Base-by-base conservation (phyloP, 1,140 invertebrate species). In the Asobara japonica region DNA sequence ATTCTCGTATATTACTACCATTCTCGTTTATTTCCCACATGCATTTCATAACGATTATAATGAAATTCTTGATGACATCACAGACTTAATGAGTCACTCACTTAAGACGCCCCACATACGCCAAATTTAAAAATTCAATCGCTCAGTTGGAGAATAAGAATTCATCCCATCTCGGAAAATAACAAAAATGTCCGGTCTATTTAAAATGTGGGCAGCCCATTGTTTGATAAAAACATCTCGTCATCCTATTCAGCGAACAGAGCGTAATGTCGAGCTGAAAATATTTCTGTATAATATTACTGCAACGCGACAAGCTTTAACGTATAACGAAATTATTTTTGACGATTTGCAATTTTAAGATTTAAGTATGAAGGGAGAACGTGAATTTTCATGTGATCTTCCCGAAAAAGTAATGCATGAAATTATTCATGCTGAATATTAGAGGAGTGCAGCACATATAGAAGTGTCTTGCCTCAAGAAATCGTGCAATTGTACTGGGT, bases 1-100 rank as follows among this genome's bases (percentile, higher is more conserved):
- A 20, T 22, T 25, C 51, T 18, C 51, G n/a, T n/a, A n/a, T n/a
- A n/a, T n/a, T n/a, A n/a, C n/a, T n/a, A n/a, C 11, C 51, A 4
- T 13, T 45, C 41, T 45, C 51, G 51, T 10, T 6, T 10, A 25
- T 6, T 56, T 56, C 51, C 51, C 51, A 56, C 51, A 56, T 25
- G 51, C 51, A 22, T 56, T 56, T 25, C 25, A 22, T 25, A 56
- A 56, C 22, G 2, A 11, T 56, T 36, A 22, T 56, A 56, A 56
- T 56, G 22, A 56, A 56, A 56, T 56, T 56, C 51, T 56, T 27
- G 51, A 56, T 56, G 51, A 56, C 51, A 56, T 56, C 51, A 56
- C 51, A 56, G 51, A 25, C 10, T 56, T 56, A 56, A 56, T 56
- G 51, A 56, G 51, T 56, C 51, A 56, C 18, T 27, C 4, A 3